phyloP scores from a whole-genome alignment of 35 echinoderm and acorn worm species.

The Chiridota heheva region DNA sequence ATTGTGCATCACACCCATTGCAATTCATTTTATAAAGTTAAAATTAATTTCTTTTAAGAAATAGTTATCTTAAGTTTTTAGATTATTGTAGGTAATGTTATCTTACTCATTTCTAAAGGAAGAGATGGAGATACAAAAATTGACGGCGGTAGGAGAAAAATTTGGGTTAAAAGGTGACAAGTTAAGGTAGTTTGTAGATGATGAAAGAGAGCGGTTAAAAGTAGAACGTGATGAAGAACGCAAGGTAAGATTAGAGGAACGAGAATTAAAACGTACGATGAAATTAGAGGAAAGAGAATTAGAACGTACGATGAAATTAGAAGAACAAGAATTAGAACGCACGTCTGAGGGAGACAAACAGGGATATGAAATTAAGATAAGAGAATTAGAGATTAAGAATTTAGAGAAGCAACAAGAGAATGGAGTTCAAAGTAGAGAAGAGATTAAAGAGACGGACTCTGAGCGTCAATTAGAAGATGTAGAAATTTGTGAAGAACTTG shows the following conservation, averaged over 20 bases:
- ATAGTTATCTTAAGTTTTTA: no score
- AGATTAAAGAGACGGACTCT: neutral
- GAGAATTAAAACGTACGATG: neutral
- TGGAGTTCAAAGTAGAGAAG: neutral
- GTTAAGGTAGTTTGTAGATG: neutral
- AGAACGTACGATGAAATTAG: neutral
- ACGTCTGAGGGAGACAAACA: no score
- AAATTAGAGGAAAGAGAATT: no score
- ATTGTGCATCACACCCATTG: no score
- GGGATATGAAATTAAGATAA: neutral
- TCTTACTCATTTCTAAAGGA: no score
- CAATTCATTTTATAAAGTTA: no score
- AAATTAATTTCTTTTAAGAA: no score
- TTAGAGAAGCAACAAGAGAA: neutral
- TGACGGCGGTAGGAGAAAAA: neutral
- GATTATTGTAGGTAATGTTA: no score
- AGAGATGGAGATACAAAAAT: neutral
- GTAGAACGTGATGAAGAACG: neutral
- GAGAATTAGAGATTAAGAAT: neutral
- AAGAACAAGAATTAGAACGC: neutral
- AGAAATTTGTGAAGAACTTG: neutral
- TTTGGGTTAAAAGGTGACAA: neutral
- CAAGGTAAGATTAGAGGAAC: neutral
- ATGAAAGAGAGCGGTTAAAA: neutral
- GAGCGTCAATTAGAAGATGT: neutral